phyloP scores from a whole-genome alignment of 2,797 vertebrate genomes.

The Sarcoramphus papa region DNA sequence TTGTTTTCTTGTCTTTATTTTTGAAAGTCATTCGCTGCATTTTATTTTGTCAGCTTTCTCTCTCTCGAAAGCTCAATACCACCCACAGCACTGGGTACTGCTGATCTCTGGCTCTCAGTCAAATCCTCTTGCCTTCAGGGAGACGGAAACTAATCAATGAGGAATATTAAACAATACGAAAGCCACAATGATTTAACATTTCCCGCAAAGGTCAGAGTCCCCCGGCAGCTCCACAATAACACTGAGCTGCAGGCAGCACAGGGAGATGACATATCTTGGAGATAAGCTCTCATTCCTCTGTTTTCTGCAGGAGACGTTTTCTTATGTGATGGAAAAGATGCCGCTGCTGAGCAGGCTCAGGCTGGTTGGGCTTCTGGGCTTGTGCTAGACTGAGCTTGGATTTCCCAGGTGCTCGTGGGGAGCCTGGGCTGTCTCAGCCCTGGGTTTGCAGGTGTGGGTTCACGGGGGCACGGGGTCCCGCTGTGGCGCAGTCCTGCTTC shows the following conservation, averaged over 20 bases:
- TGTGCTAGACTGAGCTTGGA: not conserved
- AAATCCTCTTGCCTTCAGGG: constrained; percentile 60
- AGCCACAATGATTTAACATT: constrained; percentile 41
- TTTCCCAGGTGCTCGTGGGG: not conserved
- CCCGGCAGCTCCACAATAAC: not conserved
- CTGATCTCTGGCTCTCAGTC: constrained; percentile 53
- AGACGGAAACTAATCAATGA: constrained; percentile 67
- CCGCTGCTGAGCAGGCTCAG: not conserved
- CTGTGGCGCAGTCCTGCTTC: not conserved
- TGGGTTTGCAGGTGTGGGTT: not conserved
- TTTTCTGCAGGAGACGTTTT: not conserved
- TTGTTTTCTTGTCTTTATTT: not conserved
- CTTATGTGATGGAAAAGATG: not conserved
- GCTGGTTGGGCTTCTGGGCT: not conserved
- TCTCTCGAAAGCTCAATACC: constrained; percentile 40
- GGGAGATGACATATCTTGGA: not conserved
- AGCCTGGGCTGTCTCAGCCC: not conserved
- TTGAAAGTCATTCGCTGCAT: not conserved
- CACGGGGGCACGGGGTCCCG: fast-evolving
- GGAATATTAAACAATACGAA: constrained; percentile 63
- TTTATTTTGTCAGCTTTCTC: constrained; percentile 37
- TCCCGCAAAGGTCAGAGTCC: constrained; percentile 51
- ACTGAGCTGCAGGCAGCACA: not conserved
- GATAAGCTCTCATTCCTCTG: not conserved
- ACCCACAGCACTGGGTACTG: constrained; percentile 40